A percentile compares a stretch with the other conserved stretches of the same genome.
These are phyloP conservation scores for Etheostoma nigrum DNA, from an alignment of 2,797 vertebrate genomes.

Conservation along the genomic window DNA sequence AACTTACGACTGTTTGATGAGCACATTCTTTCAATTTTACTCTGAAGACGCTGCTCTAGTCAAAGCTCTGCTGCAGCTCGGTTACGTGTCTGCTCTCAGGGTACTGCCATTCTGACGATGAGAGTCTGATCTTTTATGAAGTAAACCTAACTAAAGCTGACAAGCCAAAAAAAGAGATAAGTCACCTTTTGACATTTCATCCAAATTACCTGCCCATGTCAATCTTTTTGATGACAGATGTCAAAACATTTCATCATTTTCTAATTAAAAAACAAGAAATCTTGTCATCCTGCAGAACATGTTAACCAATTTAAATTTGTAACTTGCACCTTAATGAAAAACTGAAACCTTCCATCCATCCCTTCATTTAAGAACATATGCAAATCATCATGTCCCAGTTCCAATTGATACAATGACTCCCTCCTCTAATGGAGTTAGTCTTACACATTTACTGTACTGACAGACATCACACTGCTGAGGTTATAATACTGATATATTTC, in stretches of 20 bases:
- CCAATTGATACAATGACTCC: conserved; percentile 9
- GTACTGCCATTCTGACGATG: conserved; percentile 22
- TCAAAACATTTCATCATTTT: not conserved
- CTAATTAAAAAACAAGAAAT: not conserved
- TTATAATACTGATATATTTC: not conserved
- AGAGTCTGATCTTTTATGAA: conserved; percentile 45
- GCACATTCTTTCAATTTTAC: conserved; percentile 2
- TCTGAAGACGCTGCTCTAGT: not conserved
- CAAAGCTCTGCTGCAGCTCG: not conserved
- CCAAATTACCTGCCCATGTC: conserved; percentile 46
- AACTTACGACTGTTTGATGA: conserved; percentile 12
- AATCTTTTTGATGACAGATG: conserved; percentile 27
- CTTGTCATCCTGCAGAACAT: not conserved
- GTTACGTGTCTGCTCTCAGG: conserved; percentile 30
- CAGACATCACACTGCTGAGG: not conserved
- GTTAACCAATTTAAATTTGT: not conserved
- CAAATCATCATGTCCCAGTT: conserved; percentile 2
- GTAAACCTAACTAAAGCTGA: conserved; percentile 48
- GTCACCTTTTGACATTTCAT: conserved; percentile 52
- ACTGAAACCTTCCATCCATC: not conserved
- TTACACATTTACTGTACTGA: not conserved
- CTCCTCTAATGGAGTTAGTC: not conserved
- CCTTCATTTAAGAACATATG: not conserved
- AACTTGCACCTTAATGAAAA: conserved; percentile 11
- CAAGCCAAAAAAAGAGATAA: conserved; percentile 45